A percentile compares a stretch with the other conserved stretches of the same genome.
Conservation (phyloP, 2,797 vertebrate species). For the Muscicapa striata region DNA sequence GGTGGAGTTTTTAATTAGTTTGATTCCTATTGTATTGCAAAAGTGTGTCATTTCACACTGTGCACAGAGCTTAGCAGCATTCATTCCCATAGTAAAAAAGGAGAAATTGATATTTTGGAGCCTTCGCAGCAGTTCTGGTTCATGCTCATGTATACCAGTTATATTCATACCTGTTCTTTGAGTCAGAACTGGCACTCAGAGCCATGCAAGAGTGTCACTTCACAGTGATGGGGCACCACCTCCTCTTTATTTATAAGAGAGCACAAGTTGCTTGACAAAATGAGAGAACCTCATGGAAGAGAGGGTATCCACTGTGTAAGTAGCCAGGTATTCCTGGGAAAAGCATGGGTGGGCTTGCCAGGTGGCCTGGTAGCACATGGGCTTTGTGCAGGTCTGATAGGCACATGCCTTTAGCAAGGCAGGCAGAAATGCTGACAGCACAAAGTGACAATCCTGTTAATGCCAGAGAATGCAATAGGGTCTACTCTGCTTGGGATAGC, state of each 20-base stretch:
- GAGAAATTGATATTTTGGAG: accelerated
- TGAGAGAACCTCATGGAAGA: not conserved
- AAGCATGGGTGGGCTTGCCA: not conserved
- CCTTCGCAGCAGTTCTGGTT: not conserved
- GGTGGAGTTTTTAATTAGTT: not conserved
- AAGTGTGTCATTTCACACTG: not conserved
- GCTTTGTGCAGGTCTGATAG: not conserved
- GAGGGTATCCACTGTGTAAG: accelerated
- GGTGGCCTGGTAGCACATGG: not conserved
- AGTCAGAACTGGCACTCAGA: not conserved
- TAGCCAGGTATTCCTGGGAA: not conserved
- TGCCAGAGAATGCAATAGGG: no score
- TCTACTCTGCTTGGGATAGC: not conserved
- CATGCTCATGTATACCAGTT: not conserved
- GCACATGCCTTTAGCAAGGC: not conserved
- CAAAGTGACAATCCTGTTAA: accelerated
- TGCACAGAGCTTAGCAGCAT: not conserved
- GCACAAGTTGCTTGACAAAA: not conserved
- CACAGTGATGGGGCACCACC: no score
- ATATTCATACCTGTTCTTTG: not conserved
- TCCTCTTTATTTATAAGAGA: not conserved
- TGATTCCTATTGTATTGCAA: not conserved
- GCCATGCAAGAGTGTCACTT: not conserved
- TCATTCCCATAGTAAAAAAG: not conserved
- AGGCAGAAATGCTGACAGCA: not conserved